phyloP scores from a whole-genome alignment of 2,797 vertebrate genomes.

The Hylomyscus alleni region DNA sequence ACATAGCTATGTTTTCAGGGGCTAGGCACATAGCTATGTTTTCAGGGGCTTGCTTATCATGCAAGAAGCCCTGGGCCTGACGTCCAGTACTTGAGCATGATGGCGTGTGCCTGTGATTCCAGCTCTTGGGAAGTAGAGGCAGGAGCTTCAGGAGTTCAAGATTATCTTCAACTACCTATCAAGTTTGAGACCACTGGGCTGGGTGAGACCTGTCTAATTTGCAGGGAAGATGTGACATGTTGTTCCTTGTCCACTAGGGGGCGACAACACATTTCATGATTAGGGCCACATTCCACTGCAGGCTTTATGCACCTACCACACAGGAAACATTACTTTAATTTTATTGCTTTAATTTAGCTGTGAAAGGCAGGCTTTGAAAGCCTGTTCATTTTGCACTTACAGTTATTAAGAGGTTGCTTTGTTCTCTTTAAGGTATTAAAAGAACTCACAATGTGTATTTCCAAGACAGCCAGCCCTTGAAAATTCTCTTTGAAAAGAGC shows the following conservation, averaged over 20 bases:
- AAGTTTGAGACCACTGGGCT: background rate
- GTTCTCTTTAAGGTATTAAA: conserved; percentile 92
- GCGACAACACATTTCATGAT: conserved; percentile 53
- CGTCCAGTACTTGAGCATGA: background rate
- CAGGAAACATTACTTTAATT: background rate
- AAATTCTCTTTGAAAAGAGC: conserved; percentile 94
- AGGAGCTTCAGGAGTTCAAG: background rate
- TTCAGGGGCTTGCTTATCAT: background rate
- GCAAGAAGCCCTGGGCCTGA: background rate
- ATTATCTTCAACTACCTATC: background rate
- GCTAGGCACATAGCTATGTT: background rate
- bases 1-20: too few relatives aligned
- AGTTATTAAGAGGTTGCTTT: conserved; percentile 68
- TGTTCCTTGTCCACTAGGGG: conserved; percentile 71
- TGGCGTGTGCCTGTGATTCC: background rate
- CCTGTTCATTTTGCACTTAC: conserved; percentile 55
- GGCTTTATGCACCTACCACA: background rate
- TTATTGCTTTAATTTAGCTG: conserved; percentile 57
- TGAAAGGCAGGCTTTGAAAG: conserved; percentile 54
- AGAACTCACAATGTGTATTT: conserved; percentile 95
- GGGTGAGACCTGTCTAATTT: background rate
- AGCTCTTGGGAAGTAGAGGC: background rate
- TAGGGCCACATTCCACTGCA: background rate
- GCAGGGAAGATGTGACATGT: background rate
- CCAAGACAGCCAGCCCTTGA: conserved; percentile 94